Evolutionary conservation across 2,888 invertebrate genomes (phyloP).

Genomic region (Mimumesa dahlbomi): DNA sequence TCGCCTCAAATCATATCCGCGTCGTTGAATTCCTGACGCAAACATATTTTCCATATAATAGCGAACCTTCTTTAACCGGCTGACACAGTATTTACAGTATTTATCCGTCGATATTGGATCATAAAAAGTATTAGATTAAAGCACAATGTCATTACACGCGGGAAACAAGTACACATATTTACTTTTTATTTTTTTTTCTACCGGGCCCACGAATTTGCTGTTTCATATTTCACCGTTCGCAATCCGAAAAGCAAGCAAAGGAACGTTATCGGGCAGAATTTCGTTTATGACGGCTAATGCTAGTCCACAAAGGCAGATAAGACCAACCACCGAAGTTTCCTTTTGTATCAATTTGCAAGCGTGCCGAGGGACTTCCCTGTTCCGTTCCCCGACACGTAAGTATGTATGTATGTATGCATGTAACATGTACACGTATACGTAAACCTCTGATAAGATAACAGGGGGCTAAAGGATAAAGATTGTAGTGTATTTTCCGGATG

Average conservation of each 20-base stretch:
- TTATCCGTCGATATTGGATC: no score
- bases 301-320: slow-evolving; percentile 20
- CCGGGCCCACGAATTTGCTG: not conserved
- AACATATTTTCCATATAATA: slow-evolving; percentile 23
- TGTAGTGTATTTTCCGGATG: slow-evolving; percentile 5
- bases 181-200: not conserved
- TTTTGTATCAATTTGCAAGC: slow-evolving; percentile 14
- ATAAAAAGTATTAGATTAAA: no score
- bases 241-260: not conserved
- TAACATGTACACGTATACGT: no score
- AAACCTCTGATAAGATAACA: slow-evolving; percentile 45
- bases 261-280: slow-evolving; percentile 4
- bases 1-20: slow-evolving; percentile 12
- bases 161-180: no score
- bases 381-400: not conserved
- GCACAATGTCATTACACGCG: no score
- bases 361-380: slow-evolving; percentile 4
- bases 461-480: slow-evolving; percentile 28
- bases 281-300: slow-evolving; percentile 11
- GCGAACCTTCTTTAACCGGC: slow-evolving; percentile 34
- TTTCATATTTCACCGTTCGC: no score
- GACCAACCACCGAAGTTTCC: not conserved
- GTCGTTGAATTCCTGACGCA: slow-evolving; percentile 9
- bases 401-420: no score
- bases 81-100: slow-evolving; percentile 43